Evolutionary conservation across 2,888 invertebrate species (phyloP), one percentile per base, ranked within the genome.

Genomic region (Xiphydria camelus): DNA sequence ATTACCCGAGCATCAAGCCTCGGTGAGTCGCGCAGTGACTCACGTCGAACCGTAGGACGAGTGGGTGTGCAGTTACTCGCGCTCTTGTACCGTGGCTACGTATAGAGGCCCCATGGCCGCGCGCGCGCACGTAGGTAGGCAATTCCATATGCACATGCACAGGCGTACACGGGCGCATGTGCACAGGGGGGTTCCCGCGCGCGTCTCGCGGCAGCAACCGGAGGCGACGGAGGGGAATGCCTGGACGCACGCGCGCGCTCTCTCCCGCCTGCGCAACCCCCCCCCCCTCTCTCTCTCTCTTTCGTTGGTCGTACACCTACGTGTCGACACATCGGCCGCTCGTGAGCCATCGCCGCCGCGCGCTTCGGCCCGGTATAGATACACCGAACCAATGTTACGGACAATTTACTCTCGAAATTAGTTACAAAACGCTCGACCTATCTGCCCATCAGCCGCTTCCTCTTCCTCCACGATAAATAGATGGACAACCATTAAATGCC

Each of bases 341-440:
- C 22, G 29, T n/a, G n/a, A n/a, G n/a, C n/a, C n/a, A n/a, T n/a
- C n/a, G n/a, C 6, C 23, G n/a, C n/a, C 23, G 23, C 23, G 6
- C n/a, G 23, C 23, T 23, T 35, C 36, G 21, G 12, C 3, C 41
- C 53, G 59, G 62, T n/a, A n/a, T n/a, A n/a, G n/a, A 60, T 62
- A 60, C 62, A 66, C 65, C 66, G 61, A 69, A 66, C 67, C 66
- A 73, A 75, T 75, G 75, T 75, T 73, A 70, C 75, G 75, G 71
- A 62, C 75, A 75, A 75, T 75, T 75, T 75, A 74, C 70, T 70
- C 73, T 59, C 66, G 60, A 75, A 75, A 75, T 75, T 72, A 71
- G 73, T 67, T 72, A 68, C 75, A 73, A 74, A 75, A 75, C 66
- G 70, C 61, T 68, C 68, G 68, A 68, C 68, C 70, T 70, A 68